phyloP scores from a whole-genome alignment of 2,113 vertebrate genomes.

The Chaenogobius annularis region DNA sequence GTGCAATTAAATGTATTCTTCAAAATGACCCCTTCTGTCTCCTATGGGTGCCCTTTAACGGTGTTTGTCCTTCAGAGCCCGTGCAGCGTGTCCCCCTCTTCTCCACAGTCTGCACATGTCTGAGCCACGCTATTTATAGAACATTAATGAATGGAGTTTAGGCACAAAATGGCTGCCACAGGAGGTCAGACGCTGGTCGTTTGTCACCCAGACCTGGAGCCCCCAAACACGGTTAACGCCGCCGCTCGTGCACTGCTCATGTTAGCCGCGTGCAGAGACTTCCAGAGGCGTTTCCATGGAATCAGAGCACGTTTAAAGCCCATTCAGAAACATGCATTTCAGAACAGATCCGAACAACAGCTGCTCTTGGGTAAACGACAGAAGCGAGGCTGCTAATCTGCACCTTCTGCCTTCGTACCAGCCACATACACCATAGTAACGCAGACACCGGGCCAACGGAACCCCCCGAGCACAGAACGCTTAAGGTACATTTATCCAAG shows the following conservation, averaged over 20 bases:
- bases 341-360: too few relatives aligned
- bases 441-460: too few relatives aligned
- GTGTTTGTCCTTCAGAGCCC: neutral
- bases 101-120: slow-evolving; percentile 36
- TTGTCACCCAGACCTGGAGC: slow-evolving; percentile 33
- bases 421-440: too few relatives aligned
- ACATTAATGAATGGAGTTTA: slow-evolving; percentile 49
- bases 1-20: neutral
- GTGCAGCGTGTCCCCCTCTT: slow-evolving; percentile 9
- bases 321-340: too few relatives aligned
- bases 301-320: neutral
- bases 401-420: too few relatives aligned
- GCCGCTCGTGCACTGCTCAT: neutral
- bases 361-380: too few relatives aligned
- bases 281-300: too few relatives aligned
- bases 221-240: neutral
- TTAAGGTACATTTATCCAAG: too few relatives aligned
- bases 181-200: slow-evolving; percentile 54
- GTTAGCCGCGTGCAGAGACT: neutral
- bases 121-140: slow-evolving; percentile 50
- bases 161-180: slow-evolving; percentile 54
- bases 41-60: neutral
- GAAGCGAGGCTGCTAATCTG: too few relatives aligned
- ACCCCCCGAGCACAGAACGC: too few relatives aligned
- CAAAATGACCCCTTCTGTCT: neutral